phyloP scores from a whole-genome alignment of 2,888 invertebrate species.

The Pachydiplax longipennis region DNA sequence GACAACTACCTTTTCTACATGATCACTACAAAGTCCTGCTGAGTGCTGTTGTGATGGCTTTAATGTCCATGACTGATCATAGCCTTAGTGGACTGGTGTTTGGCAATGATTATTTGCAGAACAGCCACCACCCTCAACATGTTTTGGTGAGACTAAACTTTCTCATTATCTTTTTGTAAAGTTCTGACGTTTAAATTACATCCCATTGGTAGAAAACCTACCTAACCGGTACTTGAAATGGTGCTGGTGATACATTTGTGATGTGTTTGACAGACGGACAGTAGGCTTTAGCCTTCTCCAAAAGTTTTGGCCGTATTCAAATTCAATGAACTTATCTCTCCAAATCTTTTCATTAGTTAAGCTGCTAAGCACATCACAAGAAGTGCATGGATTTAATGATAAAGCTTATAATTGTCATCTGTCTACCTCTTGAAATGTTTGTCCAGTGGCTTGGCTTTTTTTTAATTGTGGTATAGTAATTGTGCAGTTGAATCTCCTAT shows the following conservation, averaged over 20 bases:
- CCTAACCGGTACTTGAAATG: not conserved
- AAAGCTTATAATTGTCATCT: not conserved
- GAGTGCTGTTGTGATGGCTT: not conserved
- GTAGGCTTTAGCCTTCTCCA: not conserved
- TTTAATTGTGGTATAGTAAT: too few relatives aligned
- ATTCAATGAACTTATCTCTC: not conserved
- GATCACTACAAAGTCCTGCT: not conserved
- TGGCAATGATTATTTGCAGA: not conserved
- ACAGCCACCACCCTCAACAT: not conserved
- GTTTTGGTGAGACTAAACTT: not conserved
- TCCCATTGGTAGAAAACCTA: not conserved
- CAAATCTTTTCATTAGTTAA: not conserved
- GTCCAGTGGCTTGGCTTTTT: not conserved
- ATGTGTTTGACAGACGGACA: not conserved
- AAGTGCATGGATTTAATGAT: not conserved
- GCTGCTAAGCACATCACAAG: not conserved
- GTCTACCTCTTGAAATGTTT: not conserved
- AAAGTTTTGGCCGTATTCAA: not conserved
- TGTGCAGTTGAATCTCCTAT: too few relatives aligned
- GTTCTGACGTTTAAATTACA: not conserved
- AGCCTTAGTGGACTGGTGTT: not conserved
- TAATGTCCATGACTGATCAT: not conserved
- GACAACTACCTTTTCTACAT: not conserved
- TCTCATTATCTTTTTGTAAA: not conserved
- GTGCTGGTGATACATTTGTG: not conserved